Evolutionary conservation across 2,888 invertebrate genomes (phyloP).

Genomic region (Megaustenia siamemsis): DNA sequence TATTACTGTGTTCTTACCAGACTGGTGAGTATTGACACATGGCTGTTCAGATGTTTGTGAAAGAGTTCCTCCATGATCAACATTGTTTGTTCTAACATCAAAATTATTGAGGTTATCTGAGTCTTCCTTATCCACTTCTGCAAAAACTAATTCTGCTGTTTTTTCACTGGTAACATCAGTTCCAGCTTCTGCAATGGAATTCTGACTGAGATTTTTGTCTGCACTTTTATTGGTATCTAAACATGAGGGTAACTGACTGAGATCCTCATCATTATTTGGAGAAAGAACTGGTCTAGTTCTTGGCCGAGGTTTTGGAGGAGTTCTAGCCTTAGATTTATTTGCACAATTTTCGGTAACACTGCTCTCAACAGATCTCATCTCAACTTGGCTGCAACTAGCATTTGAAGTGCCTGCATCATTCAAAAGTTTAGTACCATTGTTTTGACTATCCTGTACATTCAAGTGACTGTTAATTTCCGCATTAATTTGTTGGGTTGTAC

Average conservation of each 20-base stretch:
- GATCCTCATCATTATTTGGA: conserved; percentile 38
- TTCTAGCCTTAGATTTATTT: background rate
- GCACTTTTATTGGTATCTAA: background rate
- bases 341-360: background rate
- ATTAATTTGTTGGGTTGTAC: background rate
- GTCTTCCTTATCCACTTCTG: conserved; percentile 25
- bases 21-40: background rate
- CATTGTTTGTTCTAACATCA: background rate
- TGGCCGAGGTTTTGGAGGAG: conserved; percentile 60
- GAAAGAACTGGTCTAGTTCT: conserved; percentile 48
- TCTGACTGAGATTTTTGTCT: background rate
- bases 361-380: background rate
- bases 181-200: background rate
- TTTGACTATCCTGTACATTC: background rate
- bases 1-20: background rate
- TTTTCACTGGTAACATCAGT: background rate
- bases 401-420: background rate
- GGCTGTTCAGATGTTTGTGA: background rate
- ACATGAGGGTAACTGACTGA: background rate
- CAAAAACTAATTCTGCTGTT: conserved; percentile 32
- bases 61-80: background rate
- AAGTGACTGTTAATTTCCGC: background rate
- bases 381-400: background rate
- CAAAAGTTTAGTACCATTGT: background rate
- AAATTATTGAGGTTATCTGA: background rate